Conservation (phyloP, 2,113 vertebrate genomes). For the Melanerpes aurifrons region DNA sequence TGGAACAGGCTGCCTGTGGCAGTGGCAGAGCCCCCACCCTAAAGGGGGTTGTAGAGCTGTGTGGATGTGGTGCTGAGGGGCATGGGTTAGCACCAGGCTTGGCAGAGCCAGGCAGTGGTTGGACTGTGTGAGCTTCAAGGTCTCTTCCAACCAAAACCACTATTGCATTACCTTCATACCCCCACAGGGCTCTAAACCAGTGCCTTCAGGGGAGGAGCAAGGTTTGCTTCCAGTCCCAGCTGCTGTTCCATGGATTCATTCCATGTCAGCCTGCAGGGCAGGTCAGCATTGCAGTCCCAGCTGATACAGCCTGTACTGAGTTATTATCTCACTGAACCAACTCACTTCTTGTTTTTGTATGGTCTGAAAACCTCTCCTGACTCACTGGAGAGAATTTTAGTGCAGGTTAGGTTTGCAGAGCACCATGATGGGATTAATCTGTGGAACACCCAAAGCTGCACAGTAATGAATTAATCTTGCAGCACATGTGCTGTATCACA, state of each 20-base stretch:
- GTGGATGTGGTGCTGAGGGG: too few relatives aligned
- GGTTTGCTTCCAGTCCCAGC: background rate
- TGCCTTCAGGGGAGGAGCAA: background rate
- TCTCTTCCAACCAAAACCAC: too few relatives aligned
- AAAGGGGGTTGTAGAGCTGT: too few relatives aligned
- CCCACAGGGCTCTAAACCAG: background rate
- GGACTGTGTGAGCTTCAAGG: too few relatives aligned
- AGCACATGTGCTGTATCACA: background rate
- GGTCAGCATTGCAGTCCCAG: background rate
- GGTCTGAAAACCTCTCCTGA: background rate
- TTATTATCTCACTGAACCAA: background rate
- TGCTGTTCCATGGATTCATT: background rate
- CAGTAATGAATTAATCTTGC: conserved; percentile 9
- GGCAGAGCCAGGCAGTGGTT: too few relatives aligned
- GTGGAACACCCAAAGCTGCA: background rate
- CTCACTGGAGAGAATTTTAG: background rate
- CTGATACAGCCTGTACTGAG: background rate
- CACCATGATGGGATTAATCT: background rate
- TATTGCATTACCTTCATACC: background rate
- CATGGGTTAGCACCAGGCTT: too few relatives aligned
- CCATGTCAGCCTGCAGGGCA: background rate
- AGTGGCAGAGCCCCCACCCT: too few relatives aligned
- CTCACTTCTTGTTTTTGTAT: background rate
- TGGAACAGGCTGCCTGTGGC: too few relatives aligned
- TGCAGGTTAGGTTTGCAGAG: background rate